These are phyloP conservation scores for Drosophila sucinea DNA, from an alignment of 1,140 invertebrate genomes.

Conservation along the genomic window DNA sequence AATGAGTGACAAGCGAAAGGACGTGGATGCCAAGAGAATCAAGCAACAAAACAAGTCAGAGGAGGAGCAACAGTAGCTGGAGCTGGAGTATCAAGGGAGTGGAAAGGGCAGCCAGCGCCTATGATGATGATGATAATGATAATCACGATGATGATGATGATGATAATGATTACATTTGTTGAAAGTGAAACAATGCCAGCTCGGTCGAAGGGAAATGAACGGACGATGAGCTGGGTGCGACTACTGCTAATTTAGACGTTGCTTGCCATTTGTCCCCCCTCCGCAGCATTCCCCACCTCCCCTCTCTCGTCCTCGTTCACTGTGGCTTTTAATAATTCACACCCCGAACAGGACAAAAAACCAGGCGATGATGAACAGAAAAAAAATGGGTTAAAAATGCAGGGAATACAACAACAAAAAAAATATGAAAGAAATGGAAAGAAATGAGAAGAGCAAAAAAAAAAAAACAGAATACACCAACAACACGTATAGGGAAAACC, in stretches of 20 bases:
- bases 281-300: not conserved
- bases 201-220: not conserved
- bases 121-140: conserved; percentile 55
- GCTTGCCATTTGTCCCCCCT: conserved; percentile 9
- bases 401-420: conserved; percentile 1
- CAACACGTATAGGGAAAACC: conserved; percentile 46
- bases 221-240: conserved; percentile 11
- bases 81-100: not conserved
- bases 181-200: conserved; percentile 72
- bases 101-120: conserved; percentile 23
- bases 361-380: conserved; percentile 17
- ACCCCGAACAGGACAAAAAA: conserved; percentile 54
- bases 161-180: conserved; percentile 62
- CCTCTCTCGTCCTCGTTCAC: not conserved
- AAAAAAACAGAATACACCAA: conserved; percentile 50
- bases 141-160: conserved; percentile 24
- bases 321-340: conserved; percentile 80
- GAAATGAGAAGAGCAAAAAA: conserved; percentile 3
- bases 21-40: conserved; percentile 47
- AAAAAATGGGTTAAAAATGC: conserved; percentile 70
- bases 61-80: conserved; percentile 5
- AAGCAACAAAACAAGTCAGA: conserved; percentile 12
- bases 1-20: conserved; percentile 79
- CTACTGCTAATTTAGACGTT: conserved; percentile 73
- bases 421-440: not conserved